A percentile compares a stretch with the other conserved stretches of the same genome.
Conservation (phyloP, 1,140 invertebrate genomes). For the Trypoxylus dichotomus region DNA sequence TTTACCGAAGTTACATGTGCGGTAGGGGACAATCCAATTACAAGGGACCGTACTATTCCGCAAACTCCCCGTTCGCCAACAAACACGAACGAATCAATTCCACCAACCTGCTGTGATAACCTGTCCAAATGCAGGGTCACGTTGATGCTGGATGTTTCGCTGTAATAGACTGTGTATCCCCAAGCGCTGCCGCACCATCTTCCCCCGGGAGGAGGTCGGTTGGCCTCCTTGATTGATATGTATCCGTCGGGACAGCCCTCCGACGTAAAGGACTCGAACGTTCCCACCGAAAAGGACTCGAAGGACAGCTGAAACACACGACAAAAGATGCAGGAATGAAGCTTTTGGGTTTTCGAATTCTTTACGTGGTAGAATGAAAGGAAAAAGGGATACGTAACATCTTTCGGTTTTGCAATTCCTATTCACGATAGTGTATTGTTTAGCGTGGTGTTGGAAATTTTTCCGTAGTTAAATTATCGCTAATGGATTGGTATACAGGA, state of each 20-base stretch:
- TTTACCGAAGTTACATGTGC: too few species aligned
- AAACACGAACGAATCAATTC: not conserved
- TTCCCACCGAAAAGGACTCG: slow-evolving; percentile 74
- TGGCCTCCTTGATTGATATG: slow-evolving; percentile 75
- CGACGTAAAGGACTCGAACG: slow-evolving; percentile 72
- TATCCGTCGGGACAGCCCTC: slow-evolving; percentile 79
- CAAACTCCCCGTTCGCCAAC: too few species aligned
- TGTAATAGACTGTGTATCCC: slow-evolving; percentile 85
- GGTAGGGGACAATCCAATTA: too few species aligned
- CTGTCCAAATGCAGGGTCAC: slow-evolving; percentile 70
- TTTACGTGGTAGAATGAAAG: not conserved
- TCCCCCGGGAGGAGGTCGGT: slow-evolving; percentile 71
- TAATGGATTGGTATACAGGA: too few species aligned
- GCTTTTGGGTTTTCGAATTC: not conserved
- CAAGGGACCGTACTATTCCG: too few species aligned
- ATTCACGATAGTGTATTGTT: too few species aligned
- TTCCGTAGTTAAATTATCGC: too few species aligned
- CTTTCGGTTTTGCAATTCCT: too few species aligned
- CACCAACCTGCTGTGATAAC: slow-evolving; percentile 69
- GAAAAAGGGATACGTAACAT: not conserved
- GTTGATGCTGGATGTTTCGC: slow-evolving; percentile 77
- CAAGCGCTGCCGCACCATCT: slow-evolving; percentile 83
- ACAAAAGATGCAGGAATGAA: not conserved
- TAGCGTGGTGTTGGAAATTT: too few species aligned
- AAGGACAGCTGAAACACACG: slow-evolving; percentile 65